These are phyloP conservation scores for Yoshiicerus persimilis DNA, from an alignment of 1,140 invertebrate species.

Conservation along the genomic window DNA sequence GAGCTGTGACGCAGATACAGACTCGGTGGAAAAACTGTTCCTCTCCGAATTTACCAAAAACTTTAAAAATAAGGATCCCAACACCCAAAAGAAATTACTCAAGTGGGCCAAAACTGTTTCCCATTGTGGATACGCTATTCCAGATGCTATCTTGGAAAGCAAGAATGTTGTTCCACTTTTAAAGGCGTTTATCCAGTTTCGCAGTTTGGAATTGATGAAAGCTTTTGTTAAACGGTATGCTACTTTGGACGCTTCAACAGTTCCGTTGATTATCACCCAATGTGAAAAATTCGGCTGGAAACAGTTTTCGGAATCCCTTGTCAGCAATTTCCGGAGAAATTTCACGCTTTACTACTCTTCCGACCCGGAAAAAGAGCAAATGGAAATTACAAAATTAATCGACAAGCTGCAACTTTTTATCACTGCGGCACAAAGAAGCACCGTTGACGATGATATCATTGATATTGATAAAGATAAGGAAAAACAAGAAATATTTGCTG, in stretches of 20 bases:
- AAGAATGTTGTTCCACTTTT: background rate
- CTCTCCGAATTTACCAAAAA: background rate
- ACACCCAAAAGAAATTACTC: background rate
- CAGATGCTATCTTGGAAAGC: background rate
- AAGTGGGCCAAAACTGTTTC: background rate
- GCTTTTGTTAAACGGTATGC: background rate
- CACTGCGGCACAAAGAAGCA: background rate
- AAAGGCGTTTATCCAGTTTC: background rate
- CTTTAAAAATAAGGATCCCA: background rate
- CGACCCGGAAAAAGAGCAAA: background rate
- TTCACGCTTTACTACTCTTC: background rate
- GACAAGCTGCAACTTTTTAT: background rate
- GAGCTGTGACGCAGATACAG: background rate
- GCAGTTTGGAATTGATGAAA: background rate
- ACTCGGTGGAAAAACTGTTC: background rate
- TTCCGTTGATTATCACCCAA: background rate
- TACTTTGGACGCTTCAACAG: background rate
- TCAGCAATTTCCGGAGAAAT: background rate
- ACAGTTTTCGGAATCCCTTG: background rate
- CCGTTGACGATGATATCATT: too few relatives aligned
- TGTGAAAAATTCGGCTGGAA: background rate
- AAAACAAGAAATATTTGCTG: background rate
- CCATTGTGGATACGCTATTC: background rate
- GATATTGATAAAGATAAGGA: too few relatives aligned
- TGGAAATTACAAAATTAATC: background rate